These are phyloP conservation scores for Mustela nigripes DNA, from an alignment of 2,113 vertebrate species.

Conservation along the genomic window DNA sequence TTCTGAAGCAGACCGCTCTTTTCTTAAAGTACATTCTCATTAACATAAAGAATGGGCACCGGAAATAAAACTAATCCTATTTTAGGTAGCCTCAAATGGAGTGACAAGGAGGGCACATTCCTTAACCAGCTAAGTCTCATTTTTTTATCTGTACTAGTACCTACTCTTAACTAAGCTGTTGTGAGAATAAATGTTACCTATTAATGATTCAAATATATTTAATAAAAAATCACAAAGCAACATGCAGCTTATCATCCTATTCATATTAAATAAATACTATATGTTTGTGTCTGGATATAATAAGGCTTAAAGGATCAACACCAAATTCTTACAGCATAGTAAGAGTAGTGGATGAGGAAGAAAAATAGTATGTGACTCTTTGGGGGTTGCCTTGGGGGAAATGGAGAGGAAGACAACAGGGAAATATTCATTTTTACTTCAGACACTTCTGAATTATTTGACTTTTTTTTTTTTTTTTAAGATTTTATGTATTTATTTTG, in stretches of 20 bases:
- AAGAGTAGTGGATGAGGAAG: not conserved
- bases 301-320: not conserved
- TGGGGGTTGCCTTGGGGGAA: not conserved
- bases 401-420: not conserved
- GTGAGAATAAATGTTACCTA: not conserved
- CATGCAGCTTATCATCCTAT: not conserved
- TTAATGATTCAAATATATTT: not conserved
- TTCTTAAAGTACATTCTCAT: not conserved
- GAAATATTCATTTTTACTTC: conserved; percentile 33
- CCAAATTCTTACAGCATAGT: not conserved
- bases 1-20: conserved; percentile 18
- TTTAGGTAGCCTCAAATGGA: not conserved
- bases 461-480: not conserved
- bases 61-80: not conserved
- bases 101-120: not conserved
- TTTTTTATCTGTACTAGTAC: not conserved
- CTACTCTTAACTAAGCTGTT: not conserved
- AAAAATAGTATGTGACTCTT: not conserved
- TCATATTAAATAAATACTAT: not conserved
- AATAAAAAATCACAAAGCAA: conserved; percentile 1
- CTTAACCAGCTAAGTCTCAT: not conserved
- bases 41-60: not conserved
- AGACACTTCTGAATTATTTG: not conserved
- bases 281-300: not conserved
- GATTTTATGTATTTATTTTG: too few relatives aligned